Evolutionary conservation across 2,113 vertebrate genomes (phyloP).

Genomic region (Heterotilapia buettikoferi): DNA sequence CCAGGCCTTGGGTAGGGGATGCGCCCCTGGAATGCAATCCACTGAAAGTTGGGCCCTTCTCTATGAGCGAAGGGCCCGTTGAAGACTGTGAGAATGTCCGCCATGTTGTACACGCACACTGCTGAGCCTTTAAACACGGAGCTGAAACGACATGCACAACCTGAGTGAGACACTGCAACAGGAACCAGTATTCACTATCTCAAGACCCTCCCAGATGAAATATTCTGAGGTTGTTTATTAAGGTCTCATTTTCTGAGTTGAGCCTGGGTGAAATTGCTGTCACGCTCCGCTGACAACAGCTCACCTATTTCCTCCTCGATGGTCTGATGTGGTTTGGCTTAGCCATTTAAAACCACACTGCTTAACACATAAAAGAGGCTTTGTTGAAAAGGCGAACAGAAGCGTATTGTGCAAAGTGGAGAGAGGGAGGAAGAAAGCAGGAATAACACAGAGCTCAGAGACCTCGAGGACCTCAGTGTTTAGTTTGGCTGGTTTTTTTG

Average conservation of each 20-base stretch:
- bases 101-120: conserved; percentile 94
- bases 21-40: conserved; percentile 92
- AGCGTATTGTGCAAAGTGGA: background rate
- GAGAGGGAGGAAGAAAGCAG: background rate
- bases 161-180: background rate
- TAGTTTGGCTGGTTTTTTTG: conserved; percentile 25
- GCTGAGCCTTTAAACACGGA: conserved; percentile 98
- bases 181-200: background rate
- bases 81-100: conserved; percentile 95
- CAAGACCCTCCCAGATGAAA: background rate
- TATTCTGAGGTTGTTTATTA: background rate
- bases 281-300: background rate
- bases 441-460: conserved; percentile 18
- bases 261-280: background rate
- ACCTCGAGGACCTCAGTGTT: conserved; percentile 26
- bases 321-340: conserved; percentile 34
- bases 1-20: conserved; percentile 95
- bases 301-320: background rate
- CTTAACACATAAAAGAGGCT: conserved; percentile 36
- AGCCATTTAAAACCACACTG: conserved; percentile 1
- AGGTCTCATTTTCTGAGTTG: background rate
- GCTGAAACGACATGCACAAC: conserved; percentile 77
- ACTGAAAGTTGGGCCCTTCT: conserved; percentile 94
- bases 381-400: conserved; percentile 23
- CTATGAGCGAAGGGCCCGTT: conserved; percentile 97